Percentiles rank a stretch among this genome's conserved stretches.
Conservation (phyloP, 2,113 vertebrate species). For the Okapia johnstoni region DNA sequence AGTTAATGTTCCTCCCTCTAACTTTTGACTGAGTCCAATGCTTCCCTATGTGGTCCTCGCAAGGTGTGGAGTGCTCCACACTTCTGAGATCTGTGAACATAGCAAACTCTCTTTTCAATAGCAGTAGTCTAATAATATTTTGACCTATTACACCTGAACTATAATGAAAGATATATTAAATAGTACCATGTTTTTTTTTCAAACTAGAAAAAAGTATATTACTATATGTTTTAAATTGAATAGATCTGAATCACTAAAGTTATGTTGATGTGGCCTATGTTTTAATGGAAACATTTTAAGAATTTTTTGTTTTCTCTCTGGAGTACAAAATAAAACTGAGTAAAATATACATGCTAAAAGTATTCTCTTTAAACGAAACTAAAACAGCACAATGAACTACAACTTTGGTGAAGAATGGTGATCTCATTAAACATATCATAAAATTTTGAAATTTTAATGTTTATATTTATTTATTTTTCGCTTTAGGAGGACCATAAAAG, state of each 20-base stretch:
- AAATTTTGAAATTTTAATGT: neutral
- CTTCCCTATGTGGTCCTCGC: neutral
- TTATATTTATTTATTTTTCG: neutral
- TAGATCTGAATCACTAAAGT: neutral
- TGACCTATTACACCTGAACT: neutral
- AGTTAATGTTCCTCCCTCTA: neutral
- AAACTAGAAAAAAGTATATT: neutral
- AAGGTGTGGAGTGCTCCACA: fast-evolving
- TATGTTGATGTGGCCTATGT: neutral
- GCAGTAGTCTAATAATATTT: neutral
- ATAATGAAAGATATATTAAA: neutral
- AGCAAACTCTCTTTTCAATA: neutral
- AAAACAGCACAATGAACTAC: neutral
- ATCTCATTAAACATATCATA: neutral
- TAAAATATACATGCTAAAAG: neutral
- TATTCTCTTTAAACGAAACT: neutral
- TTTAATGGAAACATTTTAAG: neutral
- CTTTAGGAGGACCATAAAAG: neutral
- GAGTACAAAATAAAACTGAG: neutral
- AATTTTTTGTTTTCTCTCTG: neutral
- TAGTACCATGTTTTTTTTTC: neutral
- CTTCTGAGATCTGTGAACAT: neutral
- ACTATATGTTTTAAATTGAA: neutral
- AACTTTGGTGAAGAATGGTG: neutral
- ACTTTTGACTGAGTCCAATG: neutral